A percentile compares a stretch with the other conserved stretches of the same genome.
Evolutionary conservation across 2,113 vertebrate genomes (phyloP).

Genomic region (Cettia cetti): DNA sequence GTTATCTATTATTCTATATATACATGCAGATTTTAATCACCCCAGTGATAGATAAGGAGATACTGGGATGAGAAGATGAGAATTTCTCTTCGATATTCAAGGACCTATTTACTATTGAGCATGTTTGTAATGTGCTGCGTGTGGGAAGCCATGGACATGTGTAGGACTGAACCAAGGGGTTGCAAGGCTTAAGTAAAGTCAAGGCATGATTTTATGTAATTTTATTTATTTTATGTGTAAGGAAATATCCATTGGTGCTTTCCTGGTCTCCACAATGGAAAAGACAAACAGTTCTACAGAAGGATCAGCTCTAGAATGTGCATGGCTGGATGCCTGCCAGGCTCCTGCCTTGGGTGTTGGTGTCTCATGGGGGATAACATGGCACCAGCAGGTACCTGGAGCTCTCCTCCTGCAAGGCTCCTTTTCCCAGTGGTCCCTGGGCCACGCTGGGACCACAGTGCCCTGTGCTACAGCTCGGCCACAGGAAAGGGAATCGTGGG

Average conservation of each 20-base stretch:
- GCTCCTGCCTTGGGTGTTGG: background rate
- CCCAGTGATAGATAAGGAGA: background rate
- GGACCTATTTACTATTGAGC: background rate
- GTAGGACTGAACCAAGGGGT: fast-evolving
- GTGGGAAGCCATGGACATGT: background rate
- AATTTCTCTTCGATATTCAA: background rate
- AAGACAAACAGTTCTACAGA: fast-evolving
- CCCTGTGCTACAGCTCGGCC: fast-evolving
- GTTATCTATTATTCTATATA: background rate
- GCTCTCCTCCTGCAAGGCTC: background rate
- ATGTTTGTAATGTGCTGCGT: fast-evolving
- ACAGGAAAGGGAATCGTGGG: background rate
- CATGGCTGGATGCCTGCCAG: background rate
- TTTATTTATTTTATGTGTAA: fast-evolving
- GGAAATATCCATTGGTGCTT: background rate
- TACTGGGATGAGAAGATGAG: background rate
- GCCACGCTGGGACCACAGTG: background rate
- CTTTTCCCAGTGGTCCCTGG: background rate
- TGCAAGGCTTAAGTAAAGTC: background rate
- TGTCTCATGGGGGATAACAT: fast-evolving
- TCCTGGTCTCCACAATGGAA: fast-evolving
- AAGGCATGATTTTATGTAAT: fast-evolving
- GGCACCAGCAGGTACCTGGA: background rate
- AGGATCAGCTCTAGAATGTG: fast-evolving
- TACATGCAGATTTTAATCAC: constrained; percentile 52